Evolutionary conservation across 2,888 invertebrate species (phyloP).

Genomic region (Oscheius myriophilus): DNA sequence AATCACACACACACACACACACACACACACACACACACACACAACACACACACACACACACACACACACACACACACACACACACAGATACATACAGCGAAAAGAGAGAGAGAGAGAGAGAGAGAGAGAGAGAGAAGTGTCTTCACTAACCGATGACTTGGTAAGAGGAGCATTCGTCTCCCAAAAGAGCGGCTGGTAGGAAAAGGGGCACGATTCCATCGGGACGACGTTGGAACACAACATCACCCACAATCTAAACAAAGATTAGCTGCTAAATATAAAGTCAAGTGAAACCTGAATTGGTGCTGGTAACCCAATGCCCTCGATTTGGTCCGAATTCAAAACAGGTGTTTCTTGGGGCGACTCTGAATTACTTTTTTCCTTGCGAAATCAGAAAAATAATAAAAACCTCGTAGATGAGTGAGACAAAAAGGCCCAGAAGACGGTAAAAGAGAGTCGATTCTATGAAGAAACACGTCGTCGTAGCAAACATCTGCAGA

Average conservation of each 20-base stretch:
- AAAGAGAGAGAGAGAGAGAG: too few species aligned
- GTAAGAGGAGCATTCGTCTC: conserved; percentile 8
- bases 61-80: too few species aligned
- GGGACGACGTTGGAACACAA: neutral
- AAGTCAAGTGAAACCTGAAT: too few species aligned
- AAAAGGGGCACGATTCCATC: neutral
- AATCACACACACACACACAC: too few species aligned
- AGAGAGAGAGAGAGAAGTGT: too few species aligned
- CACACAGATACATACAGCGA: too few species aligned
- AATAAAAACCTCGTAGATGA: conserved; percentile 3
- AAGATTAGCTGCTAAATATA: too few species aligned
- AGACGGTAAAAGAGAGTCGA: conserved; percentile 15
- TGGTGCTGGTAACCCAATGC: too few species aligned
- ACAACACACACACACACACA: too few species aligned
- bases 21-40: too few species aligned
- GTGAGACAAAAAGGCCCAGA: conserved; percentile 23
- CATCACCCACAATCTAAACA: too few species aligned
- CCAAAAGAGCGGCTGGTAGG: conserved; percentile 8
- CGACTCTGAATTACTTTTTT: neutral
- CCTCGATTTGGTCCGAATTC: conserved; percentile 14
- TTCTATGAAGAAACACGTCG: conserved; percentile 20
- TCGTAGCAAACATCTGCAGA: conserved; percentile 19
- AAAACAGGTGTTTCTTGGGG: neutral
- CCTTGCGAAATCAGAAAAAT: too few species aligned
- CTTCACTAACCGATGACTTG: conserved; percentile 7